phyloP scores from a whole-genome alignment of 1,140 invertebrate species.

The Artemia franciscana region DNA sequence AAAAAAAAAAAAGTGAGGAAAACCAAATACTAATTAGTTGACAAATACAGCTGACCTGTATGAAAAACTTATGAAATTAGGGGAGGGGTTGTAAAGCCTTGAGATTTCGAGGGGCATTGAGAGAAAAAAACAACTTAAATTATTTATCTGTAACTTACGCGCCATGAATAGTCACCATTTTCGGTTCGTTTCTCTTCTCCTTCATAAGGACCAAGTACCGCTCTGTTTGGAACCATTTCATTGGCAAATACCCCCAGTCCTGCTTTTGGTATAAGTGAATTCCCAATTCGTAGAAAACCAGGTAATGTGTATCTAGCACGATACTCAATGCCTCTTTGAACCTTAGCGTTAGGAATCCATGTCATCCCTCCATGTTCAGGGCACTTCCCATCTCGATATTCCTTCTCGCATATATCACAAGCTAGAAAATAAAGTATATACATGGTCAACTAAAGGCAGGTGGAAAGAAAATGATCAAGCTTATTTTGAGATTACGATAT shows the following conservation, averaged over 20 bases:
- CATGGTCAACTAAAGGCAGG: no score
- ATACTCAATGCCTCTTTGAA: not conserved
- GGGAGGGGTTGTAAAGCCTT: no score
- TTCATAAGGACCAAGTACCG: constrained; percentile 12
- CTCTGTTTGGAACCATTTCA: constrained; percentile 2
- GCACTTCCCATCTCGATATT: not conserved
- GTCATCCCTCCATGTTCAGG: not conserved
- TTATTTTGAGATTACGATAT: no score
- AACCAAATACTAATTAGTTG: no score
- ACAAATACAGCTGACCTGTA: no score
- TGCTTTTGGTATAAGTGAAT: not conserved
- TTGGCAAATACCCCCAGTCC: constrained; percentile 12
- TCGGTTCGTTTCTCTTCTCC: constrained; percentile 5
- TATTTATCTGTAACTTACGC: not conserved
- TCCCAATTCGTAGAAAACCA: not conserved
- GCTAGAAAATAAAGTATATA: no score
- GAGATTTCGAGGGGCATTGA: no score
- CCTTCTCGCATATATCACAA: not conserved
- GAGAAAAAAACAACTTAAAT: not conserved
- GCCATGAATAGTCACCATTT: constrained; percentile 6
- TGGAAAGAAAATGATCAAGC: no score
- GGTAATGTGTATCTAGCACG: not conserved
- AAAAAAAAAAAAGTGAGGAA: no score
- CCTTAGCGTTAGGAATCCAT: not conserved
- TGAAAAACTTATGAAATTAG: no score